These are phyloP conservation scores for Perizoma affinitatum DNA, from an alignment of 2,888 invertebrate species.

Conservation along the genomic window DNA sequence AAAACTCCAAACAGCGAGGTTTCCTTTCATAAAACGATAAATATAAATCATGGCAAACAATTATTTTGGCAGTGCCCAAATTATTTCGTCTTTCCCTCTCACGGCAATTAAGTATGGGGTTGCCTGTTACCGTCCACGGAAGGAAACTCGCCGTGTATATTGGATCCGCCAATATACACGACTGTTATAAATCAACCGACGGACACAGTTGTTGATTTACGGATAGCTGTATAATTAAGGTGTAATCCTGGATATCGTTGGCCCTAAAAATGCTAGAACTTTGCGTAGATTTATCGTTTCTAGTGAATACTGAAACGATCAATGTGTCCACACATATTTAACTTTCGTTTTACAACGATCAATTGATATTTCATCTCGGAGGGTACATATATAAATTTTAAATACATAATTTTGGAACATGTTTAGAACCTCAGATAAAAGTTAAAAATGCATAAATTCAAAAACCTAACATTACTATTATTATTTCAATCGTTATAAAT, in stretches of 20 bases:
- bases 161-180: slow-evolving; percentile 61
- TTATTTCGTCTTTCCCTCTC: slow-evolving; percentile 63
- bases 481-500: no score
- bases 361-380: no score
- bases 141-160: slow-evolving; percentile 51
- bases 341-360: no score
- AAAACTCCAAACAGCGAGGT: slow-evolving; percentile 57
- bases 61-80: slow-evolving; percentile 59
- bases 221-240: slow-evolving; percentile 52
- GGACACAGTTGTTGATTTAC: slow-evolving; percentile 65
- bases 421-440: no score
- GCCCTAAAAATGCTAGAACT: slow-evolving; percentile 15
- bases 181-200: slow-evolving; percentile 59
- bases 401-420: no score
- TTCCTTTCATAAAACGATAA: slow-evolving; percentile 61
- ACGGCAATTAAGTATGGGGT: slow-evolving; percentile 61
- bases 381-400: no score
- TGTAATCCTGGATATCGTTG: slow-evolving; percentile 29
- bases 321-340: no score
- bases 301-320: background rate
- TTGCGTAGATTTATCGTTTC: slow-evolving; percentile 2
- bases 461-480: no score
- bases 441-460: no score
- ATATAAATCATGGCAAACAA: slow-evolving; percentile 64
- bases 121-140: slow-evolving; percentile 49